Evolutionary conservation across 2,113 vertebrate species (phyloP).

Genomic region (Leptodactylus fuscus): DNA sequence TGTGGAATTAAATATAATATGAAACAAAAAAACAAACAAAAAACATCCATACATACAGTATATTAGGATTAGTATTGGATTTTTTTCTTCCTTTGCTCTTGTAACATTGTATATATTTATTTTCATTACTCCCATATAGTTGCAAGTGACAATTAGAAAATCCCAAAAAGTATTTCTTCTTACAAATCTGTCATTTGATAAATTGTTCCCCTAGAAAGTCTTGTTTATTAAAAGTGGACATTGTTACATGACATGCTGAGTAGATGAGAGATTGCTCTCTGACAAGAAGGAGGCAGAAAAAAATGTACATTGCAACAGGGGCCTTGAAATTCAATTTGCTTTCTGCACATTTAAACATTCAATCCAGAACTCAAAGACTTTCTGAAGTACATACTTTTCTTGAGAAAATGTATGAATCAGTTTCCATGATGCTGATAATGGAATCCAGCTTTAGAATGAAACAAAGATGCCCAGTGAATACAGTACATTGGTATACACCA

Average conservation of each 20-base stretch:
- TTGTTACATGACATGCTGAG: conserved; percentile 31
- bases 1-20: too few relatives aligned
- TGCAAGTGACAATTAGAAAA: conserved; percentile 21
- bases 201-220: neutral
- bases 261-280: conserved; percentile 34
- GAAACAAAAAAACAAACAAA: too few relatives aligned
- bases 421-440: conserved; percentile 22
- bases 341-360: conserved; percentile 25
- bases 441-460: neutral
- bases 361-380: conserved; percentile 17
- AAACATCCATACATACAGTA: too few relatives aligned
- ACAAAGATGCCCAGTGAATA: neutral
- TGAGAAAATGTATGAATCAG: conserved; percentile 13
- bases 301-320: conserved; percentile 37
- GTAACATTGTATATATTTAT: neutral
- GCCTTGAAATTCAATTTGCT: conserved; percentile 49
- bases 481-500: neutral
- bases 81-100: neutral
- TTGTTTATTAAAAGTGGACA: conserved; percentile 36
- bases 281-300: conserved; percentile 32
- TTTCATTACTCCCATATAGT: neutral
- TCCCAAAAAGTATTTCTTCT: neutral
- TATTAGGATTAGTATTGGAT: neutral
- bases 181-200: conserved; percentile 1
- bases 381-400: conserved; percentile 19